These are phyloP conservation scores for Scopus umbretta DNA, from an alignment of 2,113 vertebrate genomes.

Conservation along the genomic window DNA sequence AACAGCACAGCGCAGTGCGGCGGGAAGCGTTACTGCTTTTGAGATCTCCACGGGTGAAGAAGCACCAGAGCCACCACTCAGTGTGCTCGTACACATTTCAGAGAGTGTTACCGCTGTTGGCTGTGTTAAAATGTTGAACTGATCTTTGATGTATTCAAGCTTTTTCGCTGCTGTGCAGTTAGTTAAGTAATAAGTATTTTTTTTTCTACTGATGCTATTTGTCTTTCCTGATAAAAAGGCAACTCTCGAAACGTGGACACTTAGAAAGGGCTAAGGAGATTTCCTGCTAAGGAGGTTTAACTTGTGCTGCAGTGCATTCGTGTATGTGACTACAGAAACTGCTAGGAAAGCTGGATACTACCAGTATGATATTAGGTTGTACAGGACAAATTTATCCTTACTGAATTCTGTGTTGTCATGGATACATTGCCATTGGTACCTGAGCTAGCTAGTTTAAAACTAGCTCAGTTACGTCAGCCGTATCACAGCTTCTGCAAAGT, in stretches of 20 bases:
- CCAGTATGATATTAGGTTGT: background rate
- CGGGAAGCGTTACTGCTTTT: background rate
- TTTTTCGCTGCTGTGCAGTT: background rate
- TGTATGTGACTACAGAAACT: background rate
- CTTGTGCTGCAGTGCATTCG: background rate
- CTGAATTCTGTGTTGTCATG: background rate
- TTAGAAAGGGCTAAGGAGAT: background rate
- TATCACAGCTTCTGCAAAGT: background rate
- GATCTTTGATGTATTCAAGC: background rate
- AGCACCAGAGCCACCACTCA: background rate
- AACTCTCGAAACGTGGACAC: background rate
- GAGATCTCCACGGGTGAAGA: background rate
- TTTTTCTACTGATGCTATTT: background rate
- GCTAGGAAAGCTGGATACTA: background rate
- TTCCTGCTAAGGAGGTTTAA: background rate
- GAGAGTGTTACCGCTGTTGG: fast-evolving
- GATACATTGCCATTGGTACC: background rate
- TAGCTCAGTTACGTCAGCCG: background rate
- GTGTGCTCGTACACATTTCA: background rate
- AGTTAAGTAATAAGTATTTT: background rate
- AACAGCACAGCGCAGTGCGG: background rate
- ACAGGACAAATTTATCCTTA: background rate
- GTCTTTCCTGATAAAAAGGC: background rate
- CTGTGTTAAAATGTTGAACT: background rate
- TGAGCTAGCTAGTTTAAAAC: background rate